These are phyloP conservation scores for Melieria omissa DNA, from an alignment of 2,888 invertebrate genomes.

Conservation along the genomic window DNA sequence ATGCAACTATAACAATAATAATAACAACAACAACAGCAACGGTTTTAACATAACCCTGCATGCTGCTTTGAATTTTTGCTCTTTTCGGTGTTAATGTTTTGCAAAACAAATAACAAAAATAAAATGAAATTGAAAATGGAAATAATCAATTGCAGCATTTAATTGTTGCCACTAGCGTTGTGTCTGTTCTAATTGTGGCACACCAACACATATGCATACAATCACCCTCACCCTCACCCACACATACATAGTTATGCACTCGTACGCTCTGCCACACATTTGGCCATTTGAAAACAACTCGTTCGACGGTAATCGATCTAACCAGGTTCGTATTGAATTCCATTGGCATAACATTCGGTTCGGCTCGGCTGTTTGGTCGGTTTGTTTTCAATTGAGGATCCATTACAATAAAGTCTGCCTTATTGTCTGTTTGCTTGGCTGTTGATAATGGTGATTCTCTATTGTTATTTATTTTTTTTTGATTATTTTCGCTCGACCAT, in stretches of 20 bases:
- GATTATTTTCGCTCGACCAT: not conserved
- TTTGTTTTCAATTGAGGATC: not conserved
- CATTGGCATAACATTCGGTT: slow-evolving; percentile 19
- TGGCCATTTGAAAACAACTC: slow-evolving; percentile 26
- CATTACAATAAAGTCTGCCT: slow-evolving; percentile 2
- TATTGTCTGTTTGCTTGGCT: slow-evolving; percentile 19
- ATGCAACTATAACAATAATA: not conserved
- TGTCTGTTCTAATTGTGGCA: slow-evolving; percentile 18
- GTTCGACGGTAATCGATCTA: slow-evolving; percentile 32
- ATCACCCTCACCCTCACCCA: slow-evolving; percentile 1
- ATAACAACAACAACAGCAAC: not conserved
- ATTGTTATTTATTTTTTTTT: no score
- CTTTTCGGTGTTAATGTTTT: not conserved
- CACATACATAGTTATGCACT: not conserved
- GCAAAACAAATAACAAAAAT: not conserved
- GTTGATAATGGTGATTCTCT: not conserved
- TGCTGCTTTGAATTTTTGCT: not conserved
- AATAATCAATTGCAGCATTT: slow-evolving; percentile 8
- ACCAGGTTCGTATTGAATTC: slow-evolving; percentile 24
- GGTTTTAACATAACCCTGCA: not conserved
- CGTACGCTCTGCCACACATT: slow-evolving; percentile 10
- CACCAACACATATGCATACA: not conserved
- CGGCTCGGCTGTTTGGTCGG: slow-evolving; percentile 7
- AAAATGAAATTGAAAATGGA: not conserved
- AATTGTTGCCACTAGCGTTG: slow-evolving; percentile 11